Base-by-base conservation (phyloP, 2,113 vertebrate genomes). In the Apistogramma diplotaenia region DNA sequence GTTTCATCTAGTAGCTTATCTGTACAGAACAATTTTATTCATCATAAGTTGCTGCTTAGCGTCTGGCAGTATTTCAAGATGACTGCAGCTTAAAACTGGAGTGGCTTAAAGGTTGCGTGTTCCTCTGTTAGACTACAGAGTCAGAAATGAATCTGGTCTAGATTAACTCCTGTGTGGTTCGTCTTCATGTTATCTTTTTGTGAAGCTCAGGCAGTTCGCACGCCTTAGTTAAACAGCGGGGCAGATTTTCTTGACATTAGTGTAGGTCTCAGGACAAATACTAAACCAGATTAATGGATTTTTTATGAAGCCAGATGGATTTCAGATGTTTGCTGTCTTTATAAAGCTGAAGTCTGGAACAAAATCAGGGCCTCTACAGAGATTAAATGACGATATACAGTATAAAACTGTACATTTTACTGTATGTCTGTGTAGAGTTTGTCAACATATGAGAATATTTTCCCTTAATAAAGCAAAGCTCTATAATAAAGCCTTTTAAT, bases 31-130 rank as follows among this genome's bases (percentile, higher is more conserved):
- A 61, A 43, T 15, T 51, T 57, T 15, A 23, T 57, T 23, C 13
- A 6, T 55, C 1, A 53, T 21, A 70, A 70, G 4, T 40, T 59
- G 49, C 7, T 37, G 31, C 3, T 15, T 37, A 13, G 19, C 35
- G 4, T 53, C 29, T 65, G 74, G 58, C 67, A 83, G 21, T 25
- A 25, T 72, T 43, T 75, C 55, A 61, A 82, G 51, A 43, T 78
- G 31, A 76, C 29, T 57, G 27, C 31, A 61, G 27, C 51, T 58
- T 23, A 8, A 19, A 71, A 19, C 67, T 53, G 43, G 18, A 71
- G 67, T 10, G 2, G 67, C 8, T 25, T 70, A 49, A 49, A 70
- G 18, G 62, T 29, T 29, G 62, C 49, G 40, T 8, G 23, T 29
- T 29, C 0, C 27, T 25, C 16, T 29, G 40, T 46, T 46, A 5